Evolutionary conservation across 2,888 invertebrate species (phyloP), one percentile per base, ranked within the genome.

Genomic region (Drosophila gaucha): DNA sequence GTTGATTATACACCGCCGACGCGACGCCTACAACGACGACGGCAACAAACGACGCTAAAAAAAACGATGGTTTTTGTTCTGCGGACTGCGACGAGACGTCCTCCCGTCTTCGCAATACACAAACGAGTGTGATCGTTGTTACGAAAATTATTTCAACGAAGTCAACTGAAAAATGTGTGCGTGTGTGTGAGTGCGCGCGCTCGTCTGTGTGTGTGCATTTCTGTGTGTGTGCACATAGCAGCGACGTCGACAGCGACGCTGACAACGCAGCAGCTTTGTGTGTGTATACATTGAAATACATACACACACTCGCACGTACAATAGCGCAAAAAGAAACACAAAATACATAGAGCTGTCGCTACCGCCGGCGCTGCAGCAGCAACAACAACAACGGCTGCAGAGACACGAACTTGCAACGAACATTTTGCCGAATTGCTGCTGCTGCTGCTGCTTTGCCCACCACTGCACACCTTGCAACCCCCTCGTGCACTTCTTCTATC

Each of bases 61-160:
- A 59, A 64, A 64, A 62, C 72, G 74, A 51, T 78, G 46, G 47
- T 66, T 69, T 65, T 60, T 44, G 57, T 46, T 78, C 36, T 80
- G 46, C 83, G 75, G 75, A 80, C 74, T 51, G 71, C 65, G 74
- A 52, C 67, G 75, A 72, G 77, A 86, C 89, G 86, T 87, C 89
- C 88, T 88, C 74, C 85, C 89, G 89, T 90, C 90, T 86, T 86
- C 86, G 80, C 90, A 89, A 89, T 90, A 90, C 88, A 89, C 88
- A 89, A 90, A 87, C 90, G 90, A 91, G 90, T 91, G 90, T 90
- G 91, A 91, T 90, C 91, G 90, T 86, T 86, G 89, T 89, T 86
- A 85, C 88, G 83, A 89, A 89, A 87, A 89, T 79, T 82, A 79
- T 89, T 88, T 85, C 83, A 75, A 74, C 89, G 89, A 88, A 87